A percentile compares a stretch with the other conserved stretches of the same genome.
phyloP scores from a whole-genome alignment of 2,113 vertebrate genomes.

The Sus scrofa region DNA sequence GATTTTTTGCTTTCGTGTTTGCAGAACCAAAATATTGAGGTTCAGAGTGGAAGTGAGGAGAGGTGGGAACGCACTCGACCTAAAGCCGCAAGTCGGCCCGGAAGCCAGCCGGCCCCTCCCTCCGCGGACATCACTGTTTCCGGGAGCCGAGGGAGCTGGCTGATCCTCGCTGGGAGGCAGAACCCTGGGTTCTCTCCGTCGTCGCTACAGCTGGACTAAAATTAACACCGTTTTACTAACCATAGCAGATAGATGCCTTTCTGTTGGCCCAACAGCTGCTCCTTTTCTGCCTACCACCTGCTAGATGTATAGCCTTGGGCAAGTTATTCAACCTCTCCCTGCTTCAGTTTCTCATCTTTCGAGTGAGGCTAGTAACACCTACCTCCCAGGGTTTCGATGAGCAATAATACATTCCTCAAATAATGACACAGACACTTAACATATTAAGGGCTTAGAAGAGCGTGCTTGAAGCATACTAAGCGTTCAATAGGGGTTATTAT shows the following conservation, averaged over 20 bases:
- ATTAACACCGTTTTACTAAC: background rate
- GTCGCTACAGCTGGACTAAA: background rate
- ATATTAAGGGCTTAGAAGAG: background rate
- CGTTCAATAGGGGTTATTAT: background rate
- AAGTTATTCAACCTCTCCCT: background rate
- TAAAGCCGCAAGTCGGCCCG: background rate
- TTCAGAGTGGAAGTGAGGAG: background rate
- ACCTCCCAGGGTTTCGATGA: background rate
- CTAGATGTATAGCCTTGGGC: background rate
- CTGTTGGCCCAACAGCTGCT: background rate
- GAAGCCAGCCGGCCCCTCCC: background rate
- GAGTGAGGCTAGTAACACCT: background rate
- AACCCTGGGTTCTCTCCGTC: background rate
- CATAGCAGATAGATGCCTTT: background rate
- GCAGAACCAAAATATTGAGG: background rate
- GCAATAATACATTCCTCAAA: background rate
- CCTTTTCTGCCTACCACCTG: background rate
- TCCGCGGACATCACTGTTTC: no score
- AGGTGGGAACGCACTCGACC: background rate
- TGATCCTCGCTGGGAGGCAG: background rate
- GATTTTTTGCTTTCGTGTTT: background rate
- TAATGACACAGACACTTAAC: background rate
- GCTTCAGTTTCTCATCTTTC: background rate
- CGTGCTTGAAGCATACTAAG: background rate
- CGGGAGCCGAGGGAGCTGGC: no score